These are phyloP conservation scores for Aphis gossypii DNA, from an alignment of 1,140 invertebrate genomes.

Conservation along the genomic window DNA sequence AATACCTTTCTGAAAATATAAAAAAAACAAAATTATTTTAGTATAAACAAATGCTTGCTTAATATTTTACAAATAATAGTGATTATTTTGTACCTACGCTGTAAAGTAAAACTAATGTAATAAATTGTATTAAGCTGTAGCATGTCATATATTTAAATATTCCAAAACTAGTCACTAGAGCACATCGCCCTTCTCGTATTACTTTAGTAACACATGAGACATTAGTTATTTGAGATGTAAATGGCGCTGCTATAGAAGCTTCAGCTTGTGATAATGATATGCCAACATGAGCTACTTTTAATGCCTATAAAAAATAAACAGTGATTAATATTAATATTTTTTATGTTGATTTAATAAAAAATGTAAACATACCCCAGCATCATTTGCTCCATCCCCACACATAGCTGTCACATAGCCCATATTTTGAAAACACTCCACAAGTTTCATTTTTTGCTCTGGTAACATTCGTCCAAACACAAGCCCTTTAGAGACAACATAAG, in stretches of 20 bases:
- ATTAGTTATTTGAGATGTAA: constrained; percentile 87
- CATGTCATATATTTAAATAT: constrained; percentile 97
- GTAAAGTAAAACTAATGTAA: constrained; percentile 91
- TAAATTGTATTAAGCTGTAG: constrained; percentile 93
- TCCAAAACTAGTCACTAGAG: constrained; percentile 92
- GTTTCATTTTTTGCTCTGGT: constrained; percentile 93
- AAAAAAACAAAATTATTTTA: neutral
- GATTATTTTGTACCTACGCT: constrained; percentile 66
- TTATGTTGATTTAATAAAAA: neutral
- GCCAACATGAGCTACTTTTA: constrained; percentile 92
- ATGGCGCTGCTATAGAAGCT: constrained; percentile 92
- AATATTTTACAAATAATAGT: neutral
- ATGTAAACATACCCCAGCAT: constrained; percentile 73
- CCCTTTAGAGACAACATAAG: constrained; percentile 74
- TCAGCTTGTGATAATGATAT: constrained; percentile 93
- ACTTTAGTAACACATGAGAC: constrained; percentile 85
- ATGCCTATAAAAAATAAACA: constrained; percentile 65
- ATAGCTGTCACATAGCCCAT: constrained; percentile 85
- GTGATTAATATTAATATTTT: neutral
- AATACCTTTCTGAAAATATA: constrained; percentile 59
- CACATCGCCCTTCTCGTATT: constrained; percentile 85
- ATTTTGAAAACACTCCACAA: constrained; percentile 83
- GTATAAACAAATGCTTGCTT: neutral
- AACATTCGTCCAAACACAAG: constrained; percentile 93
- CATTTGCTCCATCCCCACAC: constrained; percentile 92